phyloP scores from a whole-genome alignment of 2,888 invertebrate species.

The Sepioteuthis lessoniana region DNA sequence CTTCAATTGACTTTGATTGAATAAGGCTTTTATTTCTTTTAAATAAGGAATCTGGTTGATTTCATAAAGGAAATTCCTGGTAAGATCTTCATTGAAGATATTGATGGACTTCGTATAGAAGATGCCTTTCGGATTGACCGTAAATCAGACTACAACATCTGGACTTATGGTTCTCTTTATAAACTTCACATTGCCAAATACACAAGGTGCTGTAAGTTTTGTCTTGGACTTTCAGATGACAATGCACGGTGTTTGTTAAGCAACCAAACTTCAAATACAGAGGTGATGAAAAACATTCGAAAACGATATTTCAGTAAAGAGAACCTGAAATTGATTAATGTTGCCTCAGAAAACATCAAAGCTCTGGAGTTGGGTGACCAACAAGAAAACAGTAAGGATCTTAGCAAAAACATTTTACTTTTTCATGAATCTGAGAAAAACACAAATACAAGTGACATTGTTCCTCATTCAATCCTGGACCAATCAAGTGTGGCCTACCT shows the following conservation, averaged over 20 bases:
- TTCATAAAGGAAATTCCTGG: constrained; percentile 50
- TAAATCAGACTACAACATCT: constrained; percentile 68
- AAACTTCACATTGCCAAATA: constrained; percentile 70
- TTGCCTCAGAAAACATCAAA: not conserved
- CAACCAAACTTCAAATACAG: not conserved
- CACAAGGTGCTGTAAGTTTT: constrained; percentile 52
- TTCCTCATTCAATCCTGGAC: constrained; percentile 63
- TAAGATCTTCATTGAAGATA: constrained; percentile 68
- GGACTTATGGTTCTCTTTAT: constrained; percentile 71
- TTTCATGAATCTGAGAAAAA: not conserved
- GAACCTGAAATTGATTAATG: constrained; percentile 53
- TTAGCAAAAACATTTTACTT: constrained; percentile 51
- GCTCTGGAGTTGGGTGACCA: not conserved
- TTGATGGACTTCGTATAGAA: constrained; percentile 62
- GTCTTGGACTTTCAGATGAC: constrained; percentile 55
- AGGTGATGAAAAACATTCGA: constrained; percentile 52
- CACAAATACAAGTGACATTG: constrained; percentile 49
- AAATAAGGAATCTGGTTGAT: constrained; percentile 34
- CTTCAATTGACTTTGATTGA: not conserved
- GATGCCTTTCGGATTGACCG: constrained; percentile 72
- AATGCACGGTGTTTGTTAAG: constrained; percentile 51
- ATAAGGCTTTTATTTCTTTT: not conserved
- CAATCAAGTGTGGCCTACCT: constrained; percentile 65
- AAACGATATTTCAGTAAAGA: constrained; percentile 65
- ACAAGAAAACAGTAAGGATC: not conserved